Evolutionary conservation across 1,140 invertebrate genomes (phyloP), one percentile per base, ranked within the genome.

Genomic region (Drosophila subobscura): DNA sequence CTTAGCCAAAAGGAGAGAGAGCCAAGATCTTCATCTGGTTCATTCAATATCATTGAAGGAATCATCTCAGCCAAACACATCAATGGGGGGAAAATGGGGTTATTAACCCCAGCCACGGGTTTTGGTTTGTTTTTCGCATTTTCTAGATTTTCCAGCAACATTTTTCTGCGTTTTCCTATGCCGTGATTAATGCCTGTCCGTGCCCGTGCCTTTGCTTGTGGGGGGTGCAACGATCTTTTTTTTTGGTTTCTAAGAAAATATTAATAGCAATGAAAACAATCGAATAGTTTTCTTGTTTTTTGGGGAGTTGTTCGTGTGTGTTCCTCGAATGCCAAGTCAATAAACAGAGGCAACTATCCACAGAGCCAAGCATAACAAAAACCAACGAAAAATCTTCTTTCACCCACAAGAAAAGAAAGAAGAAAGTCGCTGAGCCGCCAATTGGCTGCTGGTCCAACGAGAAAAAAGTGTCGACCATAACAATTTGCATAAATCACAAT

Each of bases 401-500:
- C 59, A 4, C 3, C 33, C 33, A 2, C 33, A 37, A 37, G 45
- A 45, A 57, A 63, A 59, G 64, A 51, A 78, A 67, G 54, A 61
- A 77, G 61, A 83, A 83, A 83, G 79, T 66, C 50, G 12, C 37
- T 7, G 10, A 20, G 33, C 47, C 25, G 27, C 5, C 23, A n/a
- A 46, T 25, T 23, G 40, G 64, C 29, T 47, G 61, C 49, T 68
- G 65, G 8, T 66, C 61, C 16, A 20, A 49, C 47, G 72, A 66
- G 65, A 25, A 55, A 49, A 72, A 88, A 74, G 81, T 83, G 81
- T 86, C 66, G 70, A 81, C 42, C 55, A 58, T 27, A 51, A 46
- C 49, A 81, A 88, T 86, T 88, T 86, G 78, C 81, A 86, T 86
- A 86, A 86, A 88, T 86, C 84, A 88, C 81, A 86, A 86, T 86